These are phyloP conservation scores for Parauchenoglanis punctatus DNA, from an alignment of 2,797 vertebrate species.

Conservation along the genomic window DNA sequence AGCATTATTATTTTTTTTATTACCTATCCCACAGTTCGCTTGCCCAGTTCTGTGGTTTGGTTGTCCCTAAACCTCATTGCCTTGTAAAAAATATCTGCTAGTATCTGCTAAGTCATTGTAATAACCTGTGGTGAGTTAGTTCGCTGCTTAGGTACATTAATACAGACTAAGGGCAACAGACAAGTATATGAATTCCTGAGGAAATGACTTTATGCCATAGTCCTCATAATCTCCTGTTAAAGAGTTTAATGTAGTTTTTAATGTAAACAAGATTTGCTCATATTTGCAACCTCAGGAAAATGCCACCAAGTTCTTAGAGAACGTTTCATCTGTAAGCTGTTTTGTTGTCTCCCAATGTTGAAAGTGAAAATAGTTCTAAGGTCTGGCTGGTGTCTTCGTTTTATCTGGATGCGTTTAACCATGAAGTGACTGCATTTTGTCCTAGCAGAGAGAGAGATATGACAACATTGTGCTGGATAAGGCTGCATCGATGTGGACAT, in stretches of 20 bases:
- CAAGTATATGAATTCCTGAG: not conserved
- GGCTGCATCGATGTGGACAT: too few species aligned
- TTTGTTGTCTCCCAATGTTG: not conserved
- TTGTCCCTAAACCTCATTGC: not conserved
- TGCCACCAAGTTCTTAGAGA: not conserved
- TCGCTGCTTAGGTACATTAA: not conserved
- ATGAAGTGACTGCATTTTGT: not conserved
- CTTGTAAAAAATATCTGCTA: too few species aligned
- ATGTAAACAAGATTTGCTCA: not conserved
- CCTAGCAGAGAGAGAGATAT: not conserved
- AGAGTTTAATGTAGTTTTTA: not conserved
- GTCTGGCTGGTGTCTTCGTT: not conserved
- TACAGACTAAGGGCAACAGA: not conserved
- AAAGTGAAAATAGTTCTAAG: not conserved
- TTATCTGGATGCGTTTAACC: not conserved
- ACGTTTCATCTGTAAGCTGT: not conserved
- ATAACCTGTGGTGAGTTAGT: not conserved
- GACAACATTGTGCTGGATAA: not conserved
- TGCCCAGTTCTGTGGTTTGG: not conserved
- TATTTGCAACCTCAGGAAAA: not conserved
- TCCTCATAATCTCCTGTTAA: not conserved
- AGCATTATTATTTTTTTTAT: too few species aligned
- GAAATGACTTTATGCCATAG: not conserved
- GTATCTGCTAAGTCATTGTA: not conserved
- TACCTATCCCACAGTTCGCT: not conserved